Evolutionary conservation across 1,140 invertebrate genomes (phyloP).

Genomic region (Cheumatopsyche charites): DNA sequence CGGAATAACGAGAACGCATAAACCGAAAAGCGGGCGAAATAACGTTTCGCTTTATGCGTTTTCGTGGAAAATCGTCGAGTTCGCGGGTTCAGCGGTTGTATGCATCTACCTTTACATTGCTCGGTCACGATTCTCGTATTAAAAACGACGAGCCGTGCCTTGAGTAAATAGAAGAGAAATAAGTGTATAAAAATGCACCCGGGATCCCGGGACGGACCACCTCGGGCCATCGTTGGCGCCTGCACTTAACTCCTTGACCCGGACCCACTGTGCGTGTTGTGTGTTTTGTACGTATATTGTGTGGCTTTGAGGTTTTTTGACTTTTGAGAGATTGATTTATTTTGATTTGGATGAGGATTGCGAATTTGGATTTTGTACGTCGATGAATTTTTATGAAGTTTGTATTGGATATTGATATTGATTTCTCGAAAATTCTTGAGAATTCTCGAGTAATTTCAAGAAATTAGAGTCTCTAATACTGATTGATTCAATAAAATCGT

Average conservation of each 20-base stretch:
- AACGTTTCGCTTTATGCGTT: not conserved
- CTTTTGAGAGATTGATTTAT: not conserved
- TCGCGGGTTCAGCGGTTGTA: not conserved
- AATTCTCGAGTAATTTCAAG: too few species aligned
- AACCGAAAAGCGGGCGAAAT: not conserved
- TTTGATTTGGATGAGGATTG: too few species aligned
- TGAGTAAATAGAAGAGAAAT: constrained; percentile 30
- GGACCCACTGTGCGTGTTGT: not conserved
- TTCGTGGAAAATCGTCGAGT: constrained; percentile 9
- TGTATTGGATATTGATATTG: too few species aligned
- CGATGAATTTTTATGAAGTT: too few species aligned
- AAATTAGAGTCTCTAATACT: too few species aligned
- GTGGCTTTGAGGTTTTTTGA: not conserved
- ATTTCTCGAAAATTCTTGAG: too few species aligned
- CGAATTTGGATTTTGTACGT: too few species aligned
- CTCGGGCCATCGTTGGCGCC: constrained; percentile 30
- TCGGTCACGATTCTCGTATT: constrained; percentile 34
- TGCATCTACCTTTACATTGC: constrained; percentile 6
- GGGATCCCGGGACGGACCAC: constrained; percentile 19
- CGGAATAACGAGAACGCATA: not conserved
- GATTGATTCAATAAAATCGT: too few species aligned
- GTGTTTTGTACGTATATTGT: not conserved
- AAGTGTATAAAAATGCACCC: constrained; percentile 29
- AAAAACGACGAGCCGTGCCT: constrained; percentile 17
- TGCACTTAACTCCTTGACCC: constrained; percentile 36